These are phyloP conservation scores for Anticlea derivata DNA, from an alignment of 2,888 invertebrate genomes.

Conservation along the genomic window DNA sequence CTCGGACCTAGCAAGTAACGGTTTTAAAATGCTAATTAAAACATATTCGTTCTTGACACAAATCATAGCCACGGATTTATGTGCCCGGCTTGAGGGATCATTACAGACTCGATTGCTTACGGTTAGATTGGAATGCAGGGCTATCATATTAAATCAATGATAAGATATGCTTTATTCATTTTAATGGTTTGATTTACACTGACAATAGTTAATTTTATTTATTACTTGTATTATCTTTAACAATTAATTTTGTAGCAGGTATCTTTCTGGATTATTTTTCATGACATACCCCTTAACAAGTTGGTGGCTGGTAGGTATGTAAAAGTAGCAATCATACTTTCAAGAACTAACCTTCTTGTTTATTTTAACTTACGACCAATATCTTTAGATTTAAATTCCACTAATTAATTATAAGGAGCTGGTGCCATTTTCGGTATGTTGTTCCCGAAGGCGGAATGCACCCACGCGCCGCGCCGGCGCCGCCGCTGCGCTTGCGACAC, in stretches of 20 bases:
- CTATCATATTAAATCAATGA: slow-evolving; percentile 10
- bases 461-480: slow-evolving; percentile 18
- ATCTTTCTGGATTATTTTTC: too few species aligned
- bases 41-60: slow-evolving; percentile 54
- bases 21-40: slow-evolving; percentile 54
- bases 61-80: slow-evolving; percentile 45
- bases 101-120: slow-evolving; percentile 9
- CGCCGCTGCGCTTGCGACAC: slow-evolving; percentile 13
- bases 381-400: neutral
- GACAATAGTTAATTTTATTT: too few species aligned
- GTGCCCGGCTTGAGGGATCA: slow-evolving; percentile 31
- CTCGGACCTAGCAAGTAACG: slow-evolving; percentile 34
- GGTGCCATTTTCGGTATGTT: slow-evolving; percentile 23
- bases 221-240: too few species aligned
- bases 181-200: neutral
- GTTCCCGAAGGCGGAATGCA: slow-evolving; percentile 26
- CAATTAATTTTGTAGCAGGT: too few species aligned
- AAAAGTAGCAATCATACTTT: too few species aligned
- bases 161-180: neutral
- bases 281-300: too few species aligned
- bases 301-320: too few species aligned
- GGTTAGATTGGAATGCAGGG: slow-evolving; percentile 6
- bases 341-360: too few species aligned
- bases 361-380: neutral
- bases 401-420: slow-evolving; percentile 18